Percentiles rank a stretch among this genome's conserved stretches.
Evolutionary conservation across 2,113 vertebrate genomes (phyloP).

Genomic region (Elaphurus davidianus): DNA sequence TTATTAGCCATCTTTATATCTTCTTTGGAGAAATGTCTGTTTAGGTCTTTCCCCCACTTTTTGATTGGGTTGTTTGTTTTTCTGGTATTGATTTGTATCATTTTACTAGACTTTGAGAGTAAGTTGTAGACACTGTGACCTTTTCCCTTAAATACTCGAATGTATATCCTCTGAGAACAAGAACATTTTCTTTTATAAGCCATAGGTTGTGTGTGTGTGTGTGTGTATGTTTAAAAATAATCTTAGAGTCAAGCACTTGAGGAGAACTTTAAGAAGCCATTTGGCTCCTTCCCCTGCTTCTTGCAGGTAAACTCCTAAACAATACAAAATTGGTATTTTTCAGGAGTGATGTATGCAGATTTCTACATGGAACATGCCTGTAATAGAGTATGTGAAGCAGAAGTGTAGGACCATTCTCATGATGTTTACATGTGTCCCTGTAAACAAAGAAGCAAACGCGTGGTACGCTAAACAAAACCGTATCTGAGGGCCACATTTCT

Average conservation of each 20-base stretch:
- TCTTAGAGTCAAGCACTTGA: neutral
- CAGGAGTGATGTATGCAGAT: neutral
- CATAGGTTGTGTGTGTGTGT: neutral
- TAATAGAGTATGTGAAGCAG: neutral
- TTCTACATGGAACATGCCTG: neutral
- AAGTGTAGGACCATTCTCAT: neutral
- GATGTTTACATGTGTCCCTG: neutral
- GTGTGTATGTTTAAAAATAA: neutral
- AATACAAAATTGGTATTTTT: neutral
- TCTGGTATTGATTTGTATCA: neutral
- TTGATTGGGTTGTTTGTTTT: neutral
- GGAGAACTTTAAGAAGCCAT: neutral
- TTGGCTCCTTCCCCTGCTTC: neutral
- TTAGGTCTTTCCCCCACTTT: neutral
- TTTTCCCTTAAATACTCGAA: neutral
- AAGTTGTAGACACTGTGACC: neutral
- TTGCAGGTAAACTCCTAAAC: neutral
- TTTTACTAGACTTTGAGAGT: neutral
- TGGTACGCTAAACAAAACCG: neutral
- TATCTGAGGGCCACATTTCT: neutral
- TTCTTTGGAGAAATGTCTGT: neutral
- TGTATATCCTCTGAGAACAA: neutral
- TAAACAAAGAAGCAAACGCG: neutral
- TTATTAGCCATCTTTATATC: neutral
- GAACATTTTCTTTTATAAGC: neutral